A percentile compares a stretch with the other conserved stretches of the same genome.
Conservation (phyloP, 1,140 invertebrate genomes). For the Coboldia fuscipes region DNA sequence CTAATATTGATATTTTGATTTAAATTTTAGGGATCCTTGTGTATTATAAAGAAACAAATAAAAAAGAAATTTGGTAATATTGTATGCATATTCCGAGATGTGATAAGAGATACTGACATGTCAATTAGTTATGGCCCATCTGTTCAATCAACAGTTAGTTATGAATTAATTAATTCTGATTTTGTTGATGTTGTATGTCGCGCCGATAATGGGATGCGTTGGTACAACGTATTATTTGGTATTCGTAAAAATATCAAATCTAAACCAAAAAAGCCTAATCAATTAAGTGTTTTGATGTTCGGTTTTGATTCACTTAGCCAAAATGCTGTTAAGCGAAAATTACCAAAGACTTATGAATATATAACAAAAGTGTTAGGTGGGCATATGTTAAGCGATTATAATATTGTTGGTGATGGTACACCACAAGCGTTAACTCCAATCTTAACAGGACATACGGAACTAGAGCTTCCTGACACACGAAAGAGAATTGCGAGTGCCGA, state of each 20-base stretch:
- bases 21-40: constrained; percentile 23
- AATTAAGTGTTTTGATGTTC: constrained; percentile 60
- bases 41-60: constrained; percentile 26
- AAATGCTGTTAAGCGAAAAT: constrained; percentile 65
- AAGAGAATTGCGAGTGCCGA: constrained; percentile 38
- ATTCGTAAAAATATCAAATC: neutral
- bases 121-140: constrained; percentile 23
- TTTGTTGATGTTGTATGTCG: constrained; percentile 37
- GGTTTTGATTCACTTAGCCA: constrained; percentile 80
- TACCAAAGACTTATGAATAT: constrained; percentile 63
- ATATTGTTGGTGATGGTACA: constrained; percentile 88
- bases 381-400: constrained; percentile 58
- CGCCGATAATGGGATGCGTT: constrained; percentile 21
- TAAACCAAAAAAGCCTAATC: neutral
- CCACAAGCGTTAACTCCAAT: constrained; percentile 83
- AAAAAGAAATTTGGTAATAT: constrained; percentile 25
- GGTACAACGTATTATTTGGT: constrained; percentile 7
- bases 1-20: constrained; percentile 11
- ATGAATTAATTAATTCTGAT: constrained; percentile 37
- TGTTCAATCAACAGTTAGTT: constrained; percentile 28
- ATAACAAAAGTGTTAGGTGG: constrained; percentile 45
- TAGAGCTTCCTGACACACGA: constrained; percentile 68
- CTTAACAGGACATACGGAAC: constrained; percentile 69
- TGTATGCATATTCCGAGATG: constrained; percentile 33
- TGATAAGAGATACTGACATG: constrained; percentile 35